Percentiles rank a stretch among this genome's conserved stretches.
Conservation (phyloP, 2,888 invertebrate species). For the Nasonovia ribisnigri region DNA sequence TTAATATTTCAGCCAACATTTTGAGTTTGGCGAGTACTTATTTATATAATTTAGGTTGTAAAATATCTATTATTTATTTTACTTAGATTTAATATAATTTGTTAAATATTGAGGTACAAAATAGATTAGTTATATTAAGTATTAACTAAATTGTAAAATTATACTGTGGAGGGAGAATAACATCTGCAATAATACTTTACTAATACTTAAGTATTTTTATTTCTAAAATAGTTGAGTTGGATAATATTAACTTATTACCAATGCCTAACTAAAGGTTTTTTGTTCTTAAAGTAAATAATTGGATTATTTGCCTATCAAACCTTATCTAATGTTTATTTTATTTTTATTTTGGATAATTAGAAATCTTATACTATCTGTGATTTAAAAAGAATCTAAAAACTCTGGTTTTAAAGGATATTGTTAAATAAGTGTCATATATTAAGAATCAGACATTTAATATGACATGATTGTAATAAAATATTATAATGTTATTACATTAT, state of each 20-base stretch:
- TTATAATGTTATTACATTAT: not conserved
- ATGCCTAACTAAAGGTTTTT: not conserved
- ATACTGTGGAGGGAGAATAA: not conserved
- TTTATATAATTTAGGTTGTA: not conserved
- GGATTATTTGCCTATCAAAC: not conserved
- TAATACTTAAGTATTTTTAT: not conserved
- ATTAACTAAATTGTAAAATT: not conserved
- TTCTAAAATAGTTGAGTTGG: not conserved
- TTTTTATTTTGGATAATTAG: not conserved
- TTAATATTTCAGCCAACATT: not conserved
- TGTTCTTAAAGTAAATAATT: not conserved
- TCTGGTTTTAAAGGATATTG: not conserved
- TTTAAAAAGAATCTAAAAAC: not conserved
- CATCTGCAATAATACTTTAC: not conserved
- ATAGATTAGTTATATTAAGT: not conserved
- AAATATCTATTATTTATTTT: not conserved
- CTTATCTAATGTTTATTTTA: not conserved
- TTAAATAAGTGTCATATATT: not conserved
- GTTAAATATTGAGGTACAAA: not conserved
- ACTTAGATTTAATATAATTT: not conserved
- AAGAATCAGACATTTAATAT: not conserved
- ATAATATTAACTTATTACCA: not conserved
- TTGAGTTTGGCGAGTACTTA: conserved; percentile 54
- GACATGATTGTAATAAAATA: not conserved
- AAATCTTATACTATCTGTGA: not conserved